Conservation (phyloP, 2,797 vertebrate genomes). For the Premnoplex brunnescens region DNA sequence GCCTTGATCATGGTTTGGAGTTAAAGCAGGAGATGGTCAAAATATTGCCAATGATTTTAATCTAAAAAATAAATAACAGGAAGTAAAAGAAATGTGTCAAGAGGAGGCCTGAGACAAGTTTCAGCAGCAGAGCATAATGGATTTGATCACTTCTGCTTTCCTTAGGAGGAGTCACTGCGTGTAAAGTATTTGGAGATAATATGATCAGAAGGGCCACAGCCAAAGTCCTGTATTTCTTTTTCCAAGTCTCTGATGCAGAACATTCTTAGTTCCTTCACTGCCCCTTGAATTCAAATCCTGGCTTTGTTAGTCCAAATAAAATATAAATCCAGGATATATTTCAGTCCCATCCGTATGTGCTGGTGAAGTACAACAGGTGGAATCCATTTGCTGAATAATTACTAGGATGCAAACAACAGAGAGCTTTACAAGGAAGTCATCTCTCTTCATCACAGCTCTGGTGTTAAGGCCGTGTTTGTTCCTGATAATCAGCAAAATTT, state of each 20-base stretch:
- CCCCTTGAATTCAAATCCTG: conserved; percentile 56
- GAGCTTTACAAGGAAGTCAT: conserved; percentile 42
- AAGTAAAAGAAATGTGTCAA: conserved; percentile 37
- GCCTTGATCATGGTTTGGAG: conserved; percentile 9
- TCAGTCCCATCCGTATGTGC: conserved; percentile 36
- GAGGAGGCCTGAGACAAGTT: conserved; percentile 27
- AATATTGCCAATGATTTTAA: conserved; percentile 37
- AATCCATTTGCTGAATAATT: conserved; percentile 50
- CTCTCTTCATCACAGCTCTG: conserved; percentile 33
- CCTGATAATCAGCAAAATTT: conserved; percentile 6
- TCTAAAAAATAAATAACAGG: conserved; percentile 37
- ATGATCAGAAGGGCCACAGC: conserved; percentile 27
- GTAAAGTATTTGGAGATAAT: conserved; percentile 52
- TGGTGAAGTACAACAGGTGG: conserved; percentile 42
- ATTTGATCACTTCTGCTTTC: background rate
- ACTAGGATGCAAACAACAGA: background rate
- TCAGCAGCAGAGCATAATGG: conserved; percentile 9
- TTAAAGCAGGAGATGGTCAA: conserved; percentile 20
- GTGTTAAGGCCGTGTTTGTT: conserved; percentile 32
- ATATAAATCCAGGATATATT: conserved; percentile 26
- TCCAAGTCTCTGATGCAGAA: conserved; percentile 52
- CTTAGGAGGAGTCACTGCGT: conserved; percentile 26
- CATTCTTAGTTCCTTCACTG: conserved; percentile 25
- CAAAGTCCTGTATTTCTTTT: conserved; percentile 45
- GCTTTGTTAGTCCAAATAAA: conserved; percentile 52